A percentile compares a stretch with the other conserved stretches of the same genome.
Evolutionary conservation across 2,888 invertebrate genomes (phyloP).

Genomic region (Tachina lurida): DNA sequence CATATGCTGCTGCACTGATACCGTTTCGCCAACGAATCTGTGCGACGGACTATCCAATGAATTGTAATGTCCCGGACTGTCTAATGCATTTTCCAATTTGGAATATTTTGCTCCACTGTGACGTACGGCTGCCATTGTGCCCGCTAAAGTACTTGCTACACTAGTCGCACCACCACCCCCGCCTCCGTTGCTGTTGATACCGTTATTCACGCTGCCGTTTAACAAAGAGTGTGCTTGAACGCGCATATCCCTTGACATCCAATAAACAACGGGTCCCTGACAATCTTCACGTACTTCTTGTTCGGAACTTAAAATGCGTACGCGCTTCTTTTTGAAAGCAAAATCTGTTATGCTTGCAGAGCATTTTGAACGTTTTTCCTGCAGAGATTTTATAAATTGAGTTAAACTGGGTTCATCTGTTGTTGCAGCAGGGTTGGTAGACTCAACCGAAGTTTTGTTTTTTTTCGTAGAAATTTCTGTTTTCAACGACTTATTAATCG

Average conservation of each 20-base stretch:
- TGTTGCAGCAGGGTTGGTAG: not conserved
- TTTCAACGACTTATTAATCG: conserved; percentile 64
- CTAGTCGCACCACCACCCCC: conserved; percentile 76
- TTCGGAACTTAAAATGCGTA: conserved; percentile 87
- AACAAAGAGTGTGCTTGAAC: conserved; percentile 85
- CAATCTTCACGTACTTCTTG: conserved; percentile 86
- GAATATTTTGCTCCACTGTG: conserved; percentile 93
- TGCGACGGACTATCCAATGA: conserved; percentile 86
- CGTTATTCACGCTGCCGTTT: conserved; percentile 62
- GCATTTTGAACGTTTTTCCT: conserved; percentile 83
- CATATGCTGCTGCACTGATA: conserved; percentile 90
- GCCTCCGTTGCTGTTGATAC: conserved; percentile 65
- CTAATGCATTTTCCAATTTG: conserved; percentile 92
- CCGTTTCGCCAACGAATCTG: conserved; percentile 88
- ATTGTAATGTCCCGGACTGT: conserved; percentile 86
- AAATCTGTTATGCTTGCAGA: conserved; percentile 86
- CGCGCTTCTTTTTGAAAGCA: conserved; percentile 91
- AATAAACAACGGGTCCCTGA: conserved; percentile 87
- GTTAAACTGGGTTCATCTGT: not conserved
- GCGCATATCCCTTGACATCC: conserved; percentile 95
- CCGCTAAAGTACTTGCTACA: conserved; percentile 82
- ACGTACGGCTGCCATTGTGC: conserved; percentile 84
- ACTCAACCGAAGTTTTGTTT: conserved; percentile 2
- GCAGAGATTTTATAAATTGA: conserved; percentile 77
- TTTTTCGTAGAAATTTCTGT: conserved; percentile 15